Base-by-base conservation (phyloP, 1,140 invertebrate species). In the Drosophila biarmipes region DNA sequence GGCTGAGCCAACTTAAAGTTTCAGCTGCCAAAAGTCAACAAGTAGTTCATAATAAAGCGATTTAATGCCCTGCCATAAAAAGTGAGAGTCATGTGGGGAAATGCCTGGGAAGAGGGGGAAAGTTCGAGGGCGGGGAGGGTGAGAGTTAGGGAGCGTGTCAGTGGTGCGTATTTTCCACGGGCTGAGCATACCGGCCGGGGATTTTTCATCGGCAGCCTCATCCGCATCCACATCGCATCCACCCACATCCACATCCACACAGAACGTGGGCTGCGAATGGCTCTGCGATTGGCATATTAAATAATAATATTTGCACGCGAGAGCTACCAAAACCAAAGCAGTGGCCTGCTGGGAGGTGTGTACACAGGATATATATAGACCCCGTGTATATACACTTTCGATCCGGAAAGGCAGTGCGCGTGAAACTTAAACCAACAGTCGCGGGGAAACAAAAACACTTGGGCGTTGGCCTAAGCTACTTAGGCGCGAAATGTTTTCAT, bases 31-130 rank as follows among this genome's bases (percentile, higher is more conserved):
- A 71, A 85, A 85, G 81, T 80, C 82, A 86, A 87, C 82, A 87
- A 87, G 84, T 89, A 79, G 82, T 82, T 72, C 74, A 79, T 79
- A 89, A 87, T 89, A 89, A 89, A 89, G 79, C 72, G 45, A 82
- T 79, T 82, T 75, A 73, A 69, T 79, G 71, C 37, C 29, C 34
- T 35, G 78, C 49, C 68, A 87, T 87, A 76, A 87, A 82, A 79
- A 62, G 46, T 34, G 45, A 48, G 24, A 61, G 43, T 69, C 67
- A 69, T 69, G 42, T 69, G 64, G 17, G 27, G 35, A 35, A 42
- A 19, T 49, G 57, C n/a, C 24, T 12, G 57, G 31, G 27, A 10
- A 40, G n/a, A 19, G 4, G 8, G 34, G 55, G 35, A 38, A 24
- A 56, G 12, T 12, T 15, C 27, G n/a, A 15, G 46, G 24, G 24